phyloP scores from a whole-genome alignment of 1,140 invertebrate genomes.

The Scylla paramamosain region DNA sequence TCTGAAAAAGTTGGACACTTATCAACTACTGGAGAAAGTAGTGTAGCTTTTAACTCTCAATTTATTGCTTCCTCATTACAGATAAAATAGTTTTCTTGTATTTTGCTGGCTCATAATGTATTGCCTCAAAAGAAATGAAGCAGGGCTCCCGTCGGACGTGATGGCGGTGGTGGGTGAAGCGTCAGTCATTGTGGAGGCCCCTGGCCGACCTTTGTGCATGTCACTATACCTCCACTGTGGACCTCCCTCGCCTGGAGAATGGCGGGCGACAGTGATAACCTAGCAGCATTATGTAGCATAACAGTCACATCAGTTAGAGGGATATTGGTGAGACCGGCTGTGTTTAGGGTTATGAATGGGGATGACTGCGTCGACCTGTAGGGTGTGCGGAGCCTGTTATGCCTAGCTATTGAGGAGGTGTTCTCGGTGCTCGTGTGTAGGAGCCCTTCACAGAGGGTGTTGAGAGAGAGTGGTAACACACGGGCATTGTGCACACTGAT shows the following conservation, averaged over 20 bases:
- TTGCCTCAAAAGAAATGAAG: not conserved
- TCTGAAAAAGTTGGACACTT: not conserved
- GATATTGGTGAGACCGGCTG: constrained; percentile 59
- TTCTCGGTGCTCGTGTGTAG: constrained; percentile 61
- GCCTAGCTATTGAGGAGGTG: constrained; percentile 60
- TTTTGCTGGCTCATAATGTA: not conserved
- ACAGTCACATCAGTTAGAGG: constrained; percentile 75
- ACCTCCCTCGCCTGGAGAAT: constrained; percentile 65
- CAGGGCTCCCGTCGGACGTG: not conserved
- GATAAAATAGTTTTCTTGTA: not conserved
- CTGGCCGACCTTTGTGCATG: constrained; percentile 68
- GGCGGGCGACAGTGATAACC: constrained; percentile 73
- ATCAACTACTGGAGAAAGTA: not conserved
- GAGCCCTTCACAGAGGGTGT: constrained; percentile 59
- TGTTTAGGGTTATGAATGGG: constrained; percentile 73
- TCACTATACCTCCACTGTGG: constrained; percentile 71
- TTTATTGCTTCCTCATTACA: not conserved
- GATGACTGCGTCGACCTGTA: constrained; percentile 64
- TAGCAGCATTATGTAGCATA: constrained; percentile 73
- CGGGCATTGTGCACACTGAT: constrained; percentile 57
- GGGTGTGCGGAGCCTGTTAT: constrained; percentile 38
- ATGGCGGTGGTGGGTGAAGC: constrained; percentile 50
- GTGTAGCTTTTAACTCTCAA: not conserved
- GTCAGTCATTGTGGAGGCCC: constrained; percentile 67
- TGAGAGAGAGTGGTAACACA: constrained; percentile 70